A percentile compares a stretch with the other conserved stretches of the same genome.
Evolutionary conservation across 1,140 invertebrate genomes (phyloP).

Genomic region (Zaprionus taronus): DNA sequence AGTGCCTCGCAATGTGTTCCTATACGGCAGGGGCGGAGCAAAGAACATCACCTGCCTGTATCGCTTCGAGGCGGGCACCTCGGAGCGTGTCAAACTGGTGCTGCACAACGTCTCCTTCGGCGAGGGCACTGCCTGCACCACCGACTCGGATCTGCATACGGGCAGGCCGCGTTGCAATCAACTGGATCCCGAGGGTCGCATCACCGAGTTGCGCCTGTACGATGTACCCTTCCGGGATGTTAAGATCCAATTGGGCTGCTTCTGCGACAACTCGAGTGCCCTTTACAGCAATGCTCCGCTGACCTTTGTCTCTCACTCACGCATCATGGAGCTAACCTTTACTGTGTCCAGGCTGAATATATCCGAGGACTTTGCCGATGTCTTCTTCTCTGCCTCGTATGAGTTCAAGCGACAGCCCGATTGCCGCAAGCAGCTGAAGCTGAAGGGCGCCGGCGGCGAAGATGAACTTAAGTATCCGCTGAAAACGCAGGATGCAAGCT

Average conservation of each 20-base stretch:
- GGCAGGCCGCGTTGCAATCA: slow-evolving; percentile 86
- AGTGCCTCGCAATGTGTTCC: slow-evolving; percentile 88
- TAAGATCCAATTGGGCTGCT: slow-evolving; percentile 87
- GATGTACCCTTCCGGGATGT: slow-evolving; percentile 89
- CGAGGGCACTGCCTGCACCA: slow-evolving; percentile 87
- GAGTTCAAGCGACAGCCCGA: slow-evolving; percentile 88
- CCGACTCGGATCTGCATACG: slow-evolving; percentile 89
- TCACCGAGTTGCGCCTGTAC: slow-evolving; percentile 87
- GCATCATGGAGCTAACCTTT: slow-evolving; percentile 88
- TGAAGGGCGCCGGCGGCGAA: slow-evolving; percentile 87
- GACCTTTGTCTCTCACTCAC: slow-evolving; percentile 87
- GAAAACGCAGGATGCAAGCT: slow-evolving; percentile 87
- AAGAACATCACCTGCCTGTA: slow-evolving; percentile 90
- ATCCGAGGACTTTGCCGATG: slow-evolving; percentile 89
- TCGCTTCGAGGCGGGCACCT: slow-evolving; percentile 88
- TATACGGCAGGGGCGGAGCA: slow-evolving; percentile 91
- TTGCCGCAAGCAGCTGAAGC: slow-evolving; percentile 87
- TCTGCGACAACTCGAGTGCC: slow-evolving; percentile 88
- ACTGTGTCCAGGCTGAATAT: slow-evolving; percentile 88
- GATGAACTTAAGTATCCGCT: slow-evolving; percentile 87
- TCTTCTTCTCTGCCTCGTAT: slow-evolving; percentile 89
- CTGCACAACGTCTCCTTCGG: slow-evolving; percentile 91
- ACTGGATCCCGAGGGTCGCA: slow-evolving; percentile 85
- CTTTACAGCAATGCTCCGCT: slow-evolving; percentile 85
- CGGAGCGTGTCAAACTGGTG: slow-evolving; percentile 87